These are phyloP conservation scores for Apostichopus californicus DNA, from an alignment of 35 echinoderm and acorn worm species.

Conservation along the genomic window DNA sequence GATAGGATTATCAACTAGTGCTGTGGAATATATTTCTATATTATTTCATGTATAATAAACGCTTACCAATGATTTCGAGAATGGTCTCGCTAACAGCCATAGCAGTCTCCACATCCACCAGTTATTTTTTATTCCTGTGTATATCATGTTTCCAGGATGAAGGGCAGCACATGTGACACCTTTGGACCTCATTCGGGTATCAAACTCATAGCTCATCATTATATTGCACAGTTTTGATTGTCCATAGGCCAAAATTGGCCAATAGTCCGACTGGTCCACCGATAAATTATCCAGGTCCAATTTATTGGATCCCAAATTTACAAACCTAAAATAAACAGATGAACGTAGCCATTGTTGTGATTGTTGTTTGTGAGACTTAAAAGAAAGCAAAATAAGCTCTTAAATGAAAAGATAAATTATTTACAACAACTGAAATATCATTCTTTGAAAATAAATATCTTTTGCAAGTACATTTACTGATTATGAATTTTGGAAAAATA, in stretches of 20 bases:
- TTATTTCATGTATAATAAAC: neutral
- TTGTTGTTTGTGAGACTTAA: too few species aligned
- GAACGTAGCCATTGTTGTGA: too few species aligned
- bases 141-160: constrained; percentile 94
- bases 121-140: constrained; percentile 77
- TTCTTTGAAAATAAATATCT: too few species aligned
- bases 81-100: constrained; percentile 76
- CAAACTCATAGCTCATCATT: constrained; percentile 64
- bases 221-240: constrained; percentile 91
- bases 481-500: too few species aligned
- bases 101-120: constrained; percentile 83
- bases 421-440: too few species aligned
- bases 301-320: constrained; percentile 76
- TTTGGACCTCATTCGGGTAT: constrained; percentile 61
- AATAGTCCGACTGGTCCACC: constrained; percentile 69
- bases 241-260: constrained; percentile 82
- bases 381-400: too few species aligned
- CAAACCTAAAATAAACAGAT: constrained; percentile 53
- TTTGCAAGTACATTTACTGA: too few species aligned
- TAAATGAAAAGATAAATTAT: too few species aligned
- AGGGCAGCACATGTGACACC: constrained; percentile 64
- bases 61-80: constrained; percentile 88
- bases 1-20: too few species aligned
- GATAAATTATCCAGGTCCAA: constrained; percentile 76
- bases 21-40: too few species aligned